Evolutionary conservation across 2,888 invertebrate genomes (phyloP).

Genomic region (Ichneumoninae sp.): DNA sequence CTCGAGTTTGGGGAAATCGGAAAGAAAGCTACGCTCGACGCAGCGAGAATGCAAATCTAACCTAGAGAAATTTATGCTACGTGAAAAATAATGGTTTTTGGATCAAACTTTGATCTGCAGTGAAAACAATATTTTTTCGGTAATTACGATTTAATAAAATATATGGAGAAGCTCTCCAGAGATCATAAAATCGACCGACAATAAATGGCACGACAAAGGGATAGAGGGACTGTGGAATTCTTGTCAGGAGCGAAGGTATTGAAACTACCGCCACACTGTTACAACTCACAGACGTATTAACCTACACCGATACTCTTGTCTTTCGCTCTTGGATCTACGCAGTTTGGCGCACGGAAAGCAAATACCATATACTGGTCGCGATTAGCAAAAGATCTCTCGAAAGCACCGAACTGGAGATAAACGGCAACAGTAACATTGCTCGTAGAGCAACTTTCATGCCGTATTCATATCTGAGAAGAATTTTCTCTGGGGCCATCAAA

Average conservation of each 20-base stretch:
- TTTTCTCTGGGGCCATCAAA: slow-evolving; percentile 14
- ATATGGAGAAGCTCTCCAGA: background rate
- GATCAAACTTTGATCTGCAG: too few relatives aligned
- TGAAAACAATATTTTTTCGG: too few relatives aligned
- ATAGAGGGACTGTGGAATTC: slow-evolving; percentile 56
- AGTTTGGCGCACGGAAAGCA: slow-evolving; percentile 4
- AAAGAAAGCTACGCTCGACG: slow-evolving; percentile 68
- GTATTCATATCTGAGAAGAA: background rate
- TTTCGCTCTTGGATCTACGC: slow-evolving; percentile 2
- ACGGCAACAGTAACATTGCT: slow-evolving; percentile 27
- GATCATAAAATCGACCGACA: slow-evolving; percentile 49
- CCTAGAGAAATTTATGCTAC: background rate
- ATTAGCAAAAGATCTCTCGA: slow-evolving; percentile 9
- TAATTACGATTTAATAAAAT: slow-evolving; percentile 19
- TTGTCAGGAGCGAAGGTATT: slow-evolving; percentile 52
- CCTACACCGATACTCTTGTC: too few relatives aligned
- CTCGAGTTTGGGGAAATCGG: background rate
- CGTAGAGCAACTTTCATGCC: background rate
- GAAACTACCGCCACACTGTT: background rate
- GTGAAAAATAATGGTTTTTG: too few relatives aligned
- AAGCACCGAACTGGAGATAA: slow-evolving; percentile 44
- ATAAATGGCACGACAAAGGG: slow-evolving; percentile 37
- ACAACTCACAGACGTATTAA: background rate
- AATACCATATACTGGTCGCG: background rate
- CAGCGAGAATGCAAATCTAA: slow-evolving; percentile 3